Evolutionary conservation across 92 coral and sea anemone species (phyloP), one percentile per base, ranked within the genome.

Genomic region (Zoanthus sansibaricus): DNA sequence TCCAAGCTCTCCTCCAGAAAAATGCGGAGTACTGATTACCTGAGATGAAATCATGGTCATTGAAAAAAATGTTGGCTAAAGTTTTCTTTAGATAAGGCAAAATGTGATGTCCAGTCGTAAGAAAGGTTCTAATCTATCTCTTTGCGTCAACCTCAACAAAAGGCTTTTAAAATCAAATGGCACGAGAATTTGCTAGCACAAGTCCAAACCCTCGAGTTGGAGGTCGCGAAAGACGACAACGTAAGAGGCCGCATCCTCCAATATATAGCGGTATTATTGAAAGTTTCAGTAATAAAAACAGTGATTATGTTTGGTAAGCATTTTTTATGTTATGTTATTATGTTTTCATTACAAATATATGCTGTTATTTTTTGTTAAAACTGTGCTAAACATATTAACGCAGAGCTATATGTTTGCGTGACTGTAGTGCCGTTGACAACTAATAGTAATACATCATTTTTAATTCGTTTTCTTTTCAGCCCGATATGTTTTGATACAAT

Each of bases 231-330:
- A 89, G 96, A 78, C 92, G 99, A 18, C 98, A 98, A 66, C 94
- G 97, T 49, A 96, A 96, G 54, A 90, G 99, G 82, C 99, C 99
- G 54, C 99, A 96, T 96, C 99, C 99, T 33, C 99, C 99, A 30
- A 96, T 96, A 31, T 95, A 96, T 87, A 98, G 98, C 77, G 99
- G 99, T 44, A 92, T 96, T 54, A 86, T 89, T 78, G 94, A 96
- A 84, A 95, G 98, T 71, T 96, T 96, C 82, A 96, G 98, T 91
- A 98, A 96, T 89, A 95, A 93, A 76, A 95, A 95, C 95, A 95
- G 99, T 64, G 99, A 96, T 78, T 96, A 91, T 83, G 96, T 96
- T 51, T 96, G 99, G 99, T 96, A 88, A 91, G 98, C 87, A 16
- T 45, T 37, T 25, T 75, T 20, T 88, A 11, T 47, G 12, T 58